Conservation (phyloP, 1,140 invertebrate genomes). For the Drosophila rufa region DNA sequence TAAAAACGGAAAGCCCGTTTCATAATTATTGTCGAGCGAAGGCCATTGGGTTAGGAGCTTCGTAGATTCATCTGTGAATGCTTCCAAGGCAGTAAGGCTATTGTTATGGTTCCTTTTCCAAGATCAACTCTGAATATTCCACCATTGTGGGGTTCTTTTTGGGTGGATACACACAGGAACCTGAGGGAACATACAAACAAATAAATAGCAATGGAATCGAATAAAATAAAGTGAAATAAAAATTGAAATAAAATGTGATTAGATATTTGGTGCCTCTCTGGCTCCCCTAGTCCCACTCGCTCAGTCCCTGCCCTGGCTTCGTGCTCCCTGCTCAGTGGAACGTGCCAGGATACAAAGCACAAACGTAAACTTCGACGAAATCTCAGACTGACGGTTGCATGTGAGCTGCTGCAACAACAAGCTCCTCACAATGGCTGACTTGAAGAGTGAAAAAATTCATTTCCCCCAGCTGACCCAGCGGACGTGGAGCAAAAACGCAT, state of each 20-base stretch:
- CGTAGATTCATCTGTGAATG: neutral
- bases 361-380: conserved; percentile 60
- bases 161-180: conserved; percentile 2
- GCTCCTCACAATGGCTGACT: conserved; percentile 46
- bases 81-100: neutral
- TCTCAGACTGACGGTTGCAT: conserved; percentile 65
- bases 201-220: conserved; percentile 61
- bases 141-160: neutral
- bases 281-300: neutral
- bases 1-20: conserved; percentile 24
- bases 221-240: conserved; percentile 76
- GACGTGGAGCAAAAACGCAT: conserved; percentile 56
- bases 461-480: conserved; percentile 25
- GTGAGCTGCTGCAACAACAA: conserved; percentile 26
- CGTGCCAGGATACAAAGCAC: conserved; percentile 54
- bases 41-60: neutral
- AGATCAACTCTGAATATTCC: neutral
- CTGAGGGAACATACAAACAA: conserved; percentile 30
- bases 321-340: conserved; percentile 22
- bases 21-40: conserved; percentile 6
- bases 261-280: conserved; percentile 38
- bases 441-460: conserved; percentile 66
- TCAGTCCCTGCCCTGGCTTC: neutral
- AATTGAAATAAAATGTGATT: conserved; percentile 77
- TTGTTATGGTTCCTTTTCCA: conserved; percentile 2